Base-by-base conservation (phyloP, 2,113 vertebrate species). In the Ia io region DNA sequence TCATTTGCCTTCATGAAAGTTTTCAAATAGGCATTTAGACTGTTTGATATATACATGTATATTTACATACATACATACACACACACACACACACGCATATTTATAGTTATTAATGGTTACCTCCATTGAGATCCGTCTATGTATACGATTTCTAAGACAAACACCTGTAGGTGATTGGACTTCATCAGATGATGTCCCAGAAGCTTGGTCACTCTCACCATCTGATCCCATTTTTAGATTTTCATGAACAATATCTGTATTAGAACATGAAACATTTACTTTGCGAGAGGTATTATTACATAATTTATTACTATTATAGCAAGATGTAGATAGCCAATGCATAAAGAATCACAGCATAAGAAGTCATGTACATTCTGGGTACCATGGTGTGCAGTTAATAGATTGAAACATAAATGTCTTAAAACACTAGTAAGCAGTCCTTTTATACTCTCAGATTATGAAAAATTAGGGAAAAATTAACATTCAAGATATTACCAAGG, bases 221-320 rank as follows among this genome's bases (percentile, higher is more conserved):
- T 99, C 99, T 6, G 99, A 99, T 69, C 99, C 99, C 99, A 99
- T 99, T 98, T 99, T 99, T 97, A 99, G 98, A 98, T 99, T 99
- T 98, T 99, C 99, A 84, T 99, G 99, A 93, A 99, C 99, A 88
- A 99, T 99, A 98, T 99, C 99, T 99, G 94, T 91, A 89, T 89
- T 12, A 82, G n/a, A 97, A 95, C 93, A 93, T 87, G 30, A 91
- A 44, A 84, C 18, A 92, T 61, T 87, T 86, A 85, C 37, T 20
- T 93, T 93, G 82, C 22, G 73, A 92, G 5, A 84, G 65, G 7
- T 16, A 94, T 47, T 87, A 78, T 71, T 22, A 69, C 22, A 73
- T 40, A 90, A 61, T 74, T 88, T 88, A 69, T 61, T 85, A 88
- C 65, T 32, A 84, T 6, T 74, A 42, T 3, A 65, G 30, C 82